phyloP scores from a whole-genome alignment of 1,140 invertebrate genomes.

The Drosophila repleta region DNA sequence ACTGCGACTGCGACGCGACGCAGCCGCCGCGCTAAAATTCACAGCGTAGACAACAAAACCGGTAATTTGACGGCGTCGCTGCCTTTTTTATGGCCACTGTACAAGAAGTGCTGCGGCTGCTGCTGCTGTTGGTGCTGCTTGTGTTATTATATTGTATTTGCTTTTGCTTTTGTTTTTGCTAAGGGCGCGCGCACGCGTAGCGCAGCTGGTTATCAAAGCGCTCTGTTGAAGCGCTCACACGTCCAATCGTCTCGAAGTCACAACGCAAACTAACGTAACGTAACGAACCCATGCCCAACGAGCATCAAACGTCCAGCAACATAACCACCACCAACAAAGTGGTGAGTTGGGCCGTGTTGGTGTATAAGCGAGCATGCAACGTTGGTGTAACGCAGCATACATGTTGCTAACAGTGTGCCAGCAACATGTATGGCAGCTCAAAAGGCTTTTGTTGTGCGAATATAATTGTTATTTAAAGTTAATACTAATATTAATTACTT shows the following conservation, averaged over 20 bases:
- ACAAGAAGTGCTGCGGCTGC: slow-evolving; percentile 25
- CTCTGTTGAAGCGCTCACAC: slow-evolving; percentile 29
- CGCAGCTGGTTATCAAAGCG: slow-evolving; percentile 26
- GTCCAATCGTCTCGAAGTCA: slow-evolving; percentile 59
- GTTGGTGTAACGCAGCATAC: slow-evolving; percentile 1
- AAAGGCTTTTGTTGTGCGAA: neutral
- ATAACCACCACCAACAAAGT: slow-evolving; percentile 18
- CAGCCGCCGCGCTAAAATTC: slow-evolving; percentile 59
- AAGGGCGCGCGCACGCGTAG: slow-evolving; percentile 64
- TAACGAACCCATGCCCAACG: slow-evolving; percentile 29
- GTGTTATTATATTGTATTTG: slow-evolving; percentile 28
- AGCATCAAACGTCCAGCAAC: slow-evolving; percentile 2
- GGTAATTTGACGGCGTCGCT: slow-evolving; percentile 56
- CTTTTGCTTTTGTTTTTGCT: slow-evolving; percentile 36
- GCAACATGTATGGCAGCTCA: neutral
- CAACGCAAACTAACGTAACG: slow-evolving; percentile 60
- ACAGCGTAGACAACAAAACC: slow-evolving; percentile 65
- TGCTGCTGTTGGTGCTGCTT: slow-evolving; percentile 23
- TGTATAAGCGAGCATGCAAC: slow-evolving; percentile 4
- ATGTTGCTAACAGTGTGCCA: slow-evolving; percentile 7
- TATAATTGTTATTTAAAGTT: no score
- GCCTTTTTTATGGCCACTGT: slow-evolving; percentile 29
- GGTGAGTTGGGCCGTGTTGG: slow-evolving; percentile 24
- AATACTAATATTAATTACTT: neutral
- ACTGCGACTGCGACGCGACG: slow-evolving; percentile 21